phyloP scores from a whole-genome alignment of 2,888 invertebrate species.

The Pogonocherus hispidulus region DNA sequence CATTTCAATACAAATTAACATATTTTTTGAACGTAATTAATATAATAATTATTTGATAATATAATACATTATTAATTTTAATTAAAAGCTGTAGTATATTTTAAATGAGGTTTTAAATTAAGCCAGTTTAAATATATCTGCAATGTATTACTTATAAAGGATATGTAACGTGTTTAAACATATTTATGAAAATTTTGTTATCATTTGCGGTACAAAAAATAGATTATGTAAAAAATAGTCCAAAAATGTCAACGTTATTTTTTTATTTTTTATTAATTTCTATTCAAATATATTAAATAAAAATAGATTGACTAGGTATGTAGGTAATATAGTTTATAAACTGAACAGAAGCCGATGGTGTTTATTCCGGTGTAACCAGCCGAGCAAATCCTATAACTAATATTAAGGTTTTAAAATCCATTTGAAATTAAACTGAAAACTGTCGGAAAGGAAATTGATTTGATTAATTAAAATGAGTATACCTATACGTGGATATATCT shows the following conservation, averaged over 20 bases:
- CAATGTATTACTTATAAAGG: background rate
- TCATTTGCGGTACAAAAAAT: no score
- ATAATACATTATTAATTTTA: slow-evolving; percentile 1
- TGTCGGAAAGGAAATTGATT: slow-evolving; percentile 3
- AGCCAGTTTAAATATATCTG: background rate
- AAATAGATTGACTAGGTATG: no score
- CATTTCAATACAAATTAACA: slow-evolving; percentile 44
- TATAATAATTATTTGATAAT: slow-evolving; percentile 37
- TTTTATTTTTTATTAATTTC: no score
- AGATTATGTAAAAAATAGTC: no score
- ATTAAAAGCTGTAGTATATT: slow-evolving; percentile 6
- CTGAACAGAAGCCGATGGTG: no score
- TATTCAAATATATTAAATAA: no score
- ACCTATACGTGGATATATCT: slow-evolving; percentile 4
- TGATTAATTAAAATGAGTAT: slow-evolving; percentile 6
- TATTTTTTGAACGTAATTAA: slow-evolving; percentile 40
- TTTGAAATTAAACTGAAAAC: slow-evolving; percentile 2
- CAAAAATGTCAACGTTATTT: no score
- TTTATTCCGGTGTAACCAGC: background rate
- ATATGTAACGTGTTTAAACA: background rate
- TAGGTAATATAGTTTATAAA: no score
- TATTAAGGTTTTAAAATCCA: slow-evolving; percentile 3
- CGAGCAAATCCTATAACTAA: background rate
- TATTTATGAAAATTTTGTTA: background rate
- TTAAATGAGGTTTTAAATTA: slow-evolving; percentile 4